Percentiles rank a stretch among this genome's conserved stretches.
These are phyloP conservation scores for Spodoptera exigua DNA, from an alignment of 2,888 invertebrate genomes.

Conservation along the genomic window DNA sequence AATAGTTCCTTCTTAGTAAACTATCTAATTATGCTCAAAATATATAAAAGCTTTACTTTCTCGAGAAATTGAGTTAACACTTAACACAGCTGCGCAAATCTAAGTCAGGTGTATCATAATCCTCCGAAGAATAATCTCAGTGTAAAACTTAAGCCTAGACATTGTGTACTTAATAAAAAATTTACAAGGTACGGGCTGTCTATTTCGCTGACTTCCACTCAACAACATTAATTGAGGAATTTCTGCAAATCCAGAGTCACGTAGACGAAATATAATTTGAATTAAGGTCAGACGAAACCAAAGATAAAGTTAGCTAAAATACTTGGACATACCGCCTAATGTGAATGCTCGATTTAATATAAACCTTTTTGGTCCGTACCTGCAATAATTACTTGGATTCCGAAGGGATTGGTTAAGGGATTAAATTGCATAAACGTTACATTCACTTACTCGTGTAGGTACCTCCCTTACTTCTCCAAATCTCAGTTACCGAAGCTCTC, in stretches of 20 bases:
- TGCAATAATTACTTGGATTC: background rate
- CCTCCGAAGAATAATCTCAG: slow-evolving; percentile 20
- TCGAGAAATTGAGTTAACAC: slow-evolving; percentile 4
- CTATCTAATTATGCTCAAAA: too few relatives aligned
- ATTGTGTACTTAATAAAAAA: slow-evolving; percentile 30
- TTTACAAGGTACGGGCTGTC: slow-evolving; percentile 13
- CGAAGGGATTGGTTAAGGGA: slow-evolving; percentile 17
- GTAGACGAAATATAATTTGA: slow-evolving; percentile 39
- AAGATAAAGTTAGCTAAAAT: slow-evolving; percentile 33
- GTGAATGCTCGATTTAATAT: slow-evolving; percentile 26
- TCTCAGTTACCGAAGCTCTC: slow-evolving; percentile 17
- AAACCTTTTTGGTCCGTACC: slow-evolving; percentile 17
- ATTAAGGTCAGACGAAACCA: slow-evolving; percentile 29
- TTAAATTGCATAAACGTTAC: slow-evolving; percentile 16
- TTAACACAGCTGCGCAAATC: slow-evolving; percentile 1
- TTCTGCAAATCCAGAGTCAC: slow-evolving; percentile 33
- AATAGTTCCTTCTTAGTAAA: too few relatives aligned
- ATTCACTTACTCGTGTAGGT: background rate
- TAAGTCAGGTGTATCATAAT: slow-evolving; percentile 23
- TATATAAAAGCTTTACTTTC: too few relatives aligned
- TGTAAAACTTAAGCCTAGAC: slow-evolving; percentile 16
- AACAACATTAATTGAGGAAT: slow-evolving; percentile 32
- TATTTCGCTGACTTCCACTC: slow-evolving; percentile 16
- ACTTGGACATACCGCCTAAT: slow-evolving; percentile 28
- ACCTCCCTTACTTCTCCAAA: slow-evolving; percentile 2